A percentile compares a stretch with the other conserved stretches of the same genome.
Evolutionary conservation across 2,113 vertebrate genomes (phyloP).

Genomic region (Nerophis lumbriciformis): DNA sequence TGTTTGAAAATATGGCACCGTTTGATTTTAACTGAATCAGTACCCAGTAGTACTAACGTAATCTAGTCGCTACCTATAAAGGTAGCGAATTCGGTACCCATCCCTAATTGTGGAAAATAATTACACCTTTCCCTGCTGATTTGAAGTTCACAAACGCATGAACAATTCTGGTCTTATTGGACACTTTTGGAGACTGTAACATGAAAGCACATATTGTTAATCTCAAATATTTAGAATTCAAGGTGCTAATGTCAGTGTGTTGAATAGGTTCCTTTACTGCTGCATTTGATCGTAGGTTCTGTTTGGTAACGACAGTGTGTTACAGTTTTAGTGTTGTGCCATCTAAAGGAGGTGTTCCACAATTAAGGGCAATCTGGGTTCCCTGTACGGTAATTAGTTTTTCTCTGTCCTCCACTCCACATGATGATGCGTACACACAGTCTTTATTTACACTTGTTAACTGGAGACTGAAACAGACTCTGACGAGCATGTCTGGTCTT

Average conservation of each 20-base stretch:
- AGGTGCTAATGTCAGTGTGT: background rate
- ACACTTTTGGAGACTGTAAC: too few relatives aligned
- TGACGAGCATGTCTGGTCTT: conserved; percentile 44
- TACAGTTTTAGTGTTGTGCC: conserved; percentile 24
- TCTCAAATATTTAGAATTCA: too few relatives aligned
- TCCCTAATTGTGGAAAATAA: too few relatives aligned
- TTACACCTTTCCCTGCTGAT: too few relatives aligned
- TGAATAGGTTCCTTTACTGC: background rate
- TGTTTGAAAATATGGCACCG: too few relatives aligned
- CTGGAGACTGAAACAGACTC: conserved; percentile 16
- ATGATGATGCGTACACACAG: conserved; percentile 10
- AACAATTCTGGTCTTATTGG: too few relatives aligned
- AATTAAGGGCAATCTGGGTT: conserved; percentile 12
- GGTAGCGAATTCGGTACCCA: too few relatives aligned
- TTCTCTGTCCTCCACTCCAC: conserved; percentile 22
- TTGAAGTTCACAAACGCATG: too few relatives aligned
- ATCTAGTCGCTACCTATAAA: too few relatives aligned
- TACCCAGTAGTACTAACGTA: too few relatives aligned
- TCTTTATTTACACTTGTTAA: conserved; percentile 14
- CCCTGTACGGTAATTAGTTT: conserved; percentile 41
- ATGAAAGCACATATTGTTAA: too few relatives aligned
- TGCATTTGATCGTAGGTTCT: background rate
- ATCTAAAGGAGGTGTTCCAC: conserved; percentile 14
- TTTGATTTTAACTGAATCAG: too few relatives aligned
- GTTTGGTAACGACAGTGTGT: background rate